Percentiles rank a stretch among this genome's conserved stretches.
phyloP scores from a whole-genome alignment of 2,888 invertebrate genomes.

The Tuta absoluta region DNA sequence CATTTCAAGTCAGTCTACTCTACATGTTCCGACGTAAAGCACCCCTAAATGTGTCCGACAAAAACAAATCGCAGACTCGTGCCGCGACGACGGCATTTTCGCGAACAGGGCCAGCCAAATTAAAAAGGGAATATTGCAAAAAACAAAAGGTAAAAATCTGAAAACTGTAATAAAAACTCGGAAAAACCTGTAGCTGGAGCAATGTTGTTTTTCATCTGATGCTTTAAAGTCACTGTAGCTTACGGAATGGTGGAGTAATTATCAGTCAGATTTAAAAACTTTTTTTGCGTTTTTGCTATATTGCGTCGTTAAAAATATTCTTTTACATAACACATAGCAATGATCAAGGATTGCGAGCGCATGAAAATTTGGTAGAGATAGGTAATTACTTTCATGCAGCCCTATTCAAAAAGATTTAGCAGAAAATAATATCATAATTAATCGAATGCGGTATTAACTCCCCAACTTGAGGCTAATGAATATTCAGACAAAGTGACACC shows the following conservation, averaged over 20 bases:
- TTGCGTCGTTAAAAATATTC: background rate
- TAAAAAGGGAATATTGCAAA: constrained; percentile 18
- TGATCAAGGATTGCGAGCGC: background rate
- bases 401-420: constrained; percentile 2
- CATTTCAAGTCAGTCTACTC: constrained; percentile 43
- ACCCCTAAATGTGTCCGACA: constrained; percentile 48
- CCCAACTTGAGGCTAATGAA: constrained; percentile 58
- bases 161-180: constrained; percentile 34
- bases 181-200: constrained; percentile 34
- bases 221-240: constrained; percentile 24
- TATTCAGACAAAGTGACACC: constrained; percentile 67
- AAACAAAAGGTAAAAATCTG: constrained; percentile 18
- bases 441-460: constrained; percentile 58
- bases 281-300: background rate
- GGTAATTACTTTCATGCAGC: background rate
- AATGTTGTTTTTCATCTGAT: constrained; percentile 19
- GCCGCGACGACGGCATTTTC: constrained; percentile 36
- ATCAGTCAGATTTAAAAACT: constrained; percentile 15
- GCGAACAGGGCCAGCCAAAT: constrained; percentile 22
- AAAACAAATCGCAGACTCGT: constrained; percentile 52
- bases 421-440: constrained; percentile 52
- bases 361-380: background rate
- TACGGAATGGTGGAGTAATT: constrained; percentile 9
- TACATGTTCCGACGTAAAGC: constrained; percentile 43
- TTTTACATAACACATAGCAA: too few species aligned